A percentile compares a stretch with the other conserved stretches of the same genome.
Evolutionary conservation across 2,113 vertebrate species (phyloP).

Genomic region (Phycodurus eques): DNA sequence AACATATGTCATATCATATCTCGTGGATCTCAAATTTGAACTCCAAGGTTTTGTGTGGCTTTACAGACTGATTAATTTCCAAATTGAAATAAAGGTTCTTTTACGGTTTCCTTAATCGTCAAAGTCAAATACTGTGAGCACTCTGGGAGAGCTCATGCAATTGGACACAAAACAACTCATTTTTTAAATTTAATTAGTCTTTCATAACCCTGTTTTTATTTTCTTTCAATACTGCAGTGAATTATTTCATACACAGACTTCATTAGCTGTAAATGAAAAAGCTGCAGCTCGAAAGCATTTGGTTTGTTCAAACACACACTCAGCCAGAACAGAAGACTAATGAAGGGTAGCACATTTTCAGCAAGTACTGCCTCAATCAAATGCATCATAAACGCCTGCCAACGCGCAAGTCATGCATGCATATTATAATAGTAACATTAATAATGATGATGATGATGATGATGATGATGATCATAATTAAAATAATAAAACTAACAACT

Average conservation of each 20-base stretch:
- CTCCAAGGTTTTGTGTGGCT: background rate
- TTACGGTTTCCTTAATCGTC: background rate
- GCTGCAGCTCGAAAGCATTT: conserved; percentile 10
- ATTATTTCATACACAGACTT: conserved; percentile 22
- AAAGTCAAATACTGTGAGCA: background rate
- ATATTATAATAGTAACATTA: background rate
- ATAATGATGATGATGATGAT: background rate
- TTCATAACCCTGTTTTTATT: conserved; percentile 16
- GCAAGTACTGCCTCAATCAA: conserved; percentile 28
- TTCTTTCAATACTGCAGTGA: conserved; percentile 6
- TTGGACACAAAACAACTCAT: background rate
- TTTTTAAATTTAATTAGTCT: conserved; percentile 19
- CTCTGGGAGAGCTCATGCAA: conserved; percentile 5
- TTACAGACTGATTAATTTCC: background rate
- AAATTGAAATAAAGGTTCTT: background rate
- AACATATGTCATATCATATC: no score
- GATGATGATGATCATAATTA: background rate
- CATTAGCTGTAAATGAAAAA: conserved; percentile 15
- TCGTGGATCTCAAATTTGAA: no score
- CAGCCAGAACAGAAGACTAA: conserved; percentile 16
- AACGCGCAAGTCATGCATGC: conserved; percentile 2
- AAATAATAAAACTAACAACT: background rate
- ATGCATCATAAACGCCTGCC: conserved; percentile 41
- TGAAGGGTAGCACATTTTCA: conserved; percentile 22
- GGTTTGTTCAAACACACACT: conserved; percentile 2